These are phyloP conservation scores for Acipenser transmontanus DNA, from an alignment of 2,797 vertebrate genomes.

Conservation along the genomic window DNA sequence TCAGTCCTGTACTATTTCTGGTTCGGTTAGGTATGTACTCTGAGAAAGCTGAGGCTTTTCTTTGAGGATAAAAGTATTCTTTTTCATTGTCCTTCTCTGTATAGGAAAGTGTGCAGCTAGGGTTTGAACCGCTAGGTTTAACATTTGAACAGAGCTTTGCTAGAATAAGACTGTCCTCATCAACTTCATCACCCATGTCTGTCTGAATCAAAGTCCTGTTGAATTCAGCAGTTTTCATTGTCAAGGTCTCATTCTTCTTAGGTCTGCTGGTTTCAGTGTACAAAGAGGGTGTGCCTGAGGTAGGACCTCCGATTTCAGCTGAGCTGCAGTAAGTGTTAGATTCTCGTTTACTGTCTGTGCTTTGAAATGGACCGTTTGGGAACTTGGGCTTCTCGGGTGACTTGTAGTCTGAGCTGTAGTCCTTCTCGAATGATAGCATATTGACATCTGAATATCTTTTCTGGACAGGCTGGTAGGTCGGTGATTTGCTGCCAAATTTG, in stretches of 20 bases:
- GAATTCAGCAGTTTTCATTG: slow-evolving; percentile 87
- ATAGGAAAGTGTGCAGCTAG: slow-evolving; percentile 12
- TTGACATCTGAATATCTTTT: slow-evolving; percentile 72
- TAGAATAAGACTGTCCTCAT: slow-evolving; percentile 42
- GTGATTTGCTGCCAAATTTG: slow-evolving; percentile 53
- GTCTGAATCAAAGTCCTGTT: slow-evolving; percentile 87
- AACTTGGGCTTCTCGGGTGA: slow-evolving; percentile 34
- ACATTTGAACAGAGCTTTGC: slow-evolving; percentile 35
- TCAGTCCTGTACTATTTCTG: slow-evolving; percentile 26
- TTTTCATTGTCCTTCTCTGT: not conserved
- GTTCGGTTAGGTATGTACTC: slow-evolving; percentile 32
- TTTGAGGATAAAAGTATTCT: slow-evolving; percentile 23
- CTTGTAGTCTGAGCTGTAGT: slow-evolving; percentile 30
- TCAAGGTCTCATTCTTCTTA: slow-evolving; percentile 75
- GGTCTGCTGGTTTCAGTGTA: slow-evolving; percentile 34
- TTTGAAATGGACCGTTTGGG: slow-evolving; percentile 27
- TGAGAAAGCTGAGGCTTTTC: slow-evolving; percentile 23
- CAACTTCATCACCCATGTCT: slow-evolving; percentile 57
- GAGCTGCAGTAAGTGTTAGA: slow-evolving; percentile 22
- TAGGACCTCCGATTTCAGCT: slow-evolving; percentile 39
- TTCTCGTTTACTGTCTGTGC: slow-evolving; percentile 7
- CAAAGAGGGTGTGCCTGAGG: slow-evolving; percentile 36
- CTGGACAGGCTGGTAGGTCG: slow-evolving; percentile 56
- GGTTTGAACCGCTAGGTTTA: slow-evolving; percentile 15
- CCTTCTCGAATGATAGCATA: slow-evolving; percentile 51